Conservation (phyloP, 2,113 vertebrate species). For the Progne subis region DNA sequence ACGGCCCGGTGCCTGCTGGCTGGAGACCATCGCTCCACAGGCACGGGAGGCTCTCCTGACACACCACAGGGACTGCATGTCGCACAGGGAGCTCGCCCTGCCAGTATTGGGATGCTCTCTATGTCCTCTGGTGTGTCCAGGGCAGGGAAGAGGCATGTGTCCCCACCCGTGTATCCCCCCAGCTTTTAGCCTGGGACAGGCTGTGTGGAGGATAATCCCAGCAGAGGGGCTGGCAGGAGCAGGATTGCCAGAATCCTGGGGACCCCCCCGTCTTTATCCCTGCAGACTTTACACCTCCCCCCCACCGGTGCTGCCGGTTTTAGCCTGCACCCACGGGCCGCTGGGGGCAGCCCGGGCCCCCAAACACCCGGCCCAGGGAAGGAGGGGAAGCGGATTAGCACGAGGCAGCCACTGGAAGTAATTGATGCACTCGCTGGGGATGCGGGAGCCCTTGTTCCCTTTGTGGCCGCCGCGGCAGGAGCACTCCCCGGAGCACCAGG, state of each 20-base stretch:
- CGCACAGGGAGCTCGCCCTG: rapidly evolving
- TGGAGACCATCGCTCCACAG: neutral
- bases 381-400: constrained; percentile 39
- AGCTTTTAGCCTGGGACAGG: neutral
- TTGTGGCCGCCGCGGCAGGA: constrained; percentile 21
- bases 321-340: neutral
- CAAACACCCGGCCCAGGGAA: neutral
- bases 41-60: neutral
- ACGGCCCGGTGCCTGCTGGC: rapidly evolving
- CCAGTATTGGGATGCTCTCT: neutral
- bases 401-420: constrained; percentile 65
- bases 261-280: neutral
- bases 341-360: neutral
- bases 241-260: neutral
- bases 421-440: constrained; percentile 49
- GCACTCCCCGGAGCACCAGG: neutral
- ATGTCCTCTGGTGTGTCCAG: neutral
- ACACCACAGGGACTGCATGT: neutral
- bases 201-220: neutral
- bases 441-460: constrained; percentile 61
- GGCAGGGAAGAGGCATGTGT: neutral
- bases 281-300: rapidly evolving
- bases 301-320: rapidly evolving
- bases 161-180: neutral
- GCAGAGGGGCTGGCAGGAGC: neutral